A percentile compares a stretch with the other conserved stretches of the same genome.
Conservation (phyloP, 2,797 vertebrate species). For the Botia almorhae region DNA sequence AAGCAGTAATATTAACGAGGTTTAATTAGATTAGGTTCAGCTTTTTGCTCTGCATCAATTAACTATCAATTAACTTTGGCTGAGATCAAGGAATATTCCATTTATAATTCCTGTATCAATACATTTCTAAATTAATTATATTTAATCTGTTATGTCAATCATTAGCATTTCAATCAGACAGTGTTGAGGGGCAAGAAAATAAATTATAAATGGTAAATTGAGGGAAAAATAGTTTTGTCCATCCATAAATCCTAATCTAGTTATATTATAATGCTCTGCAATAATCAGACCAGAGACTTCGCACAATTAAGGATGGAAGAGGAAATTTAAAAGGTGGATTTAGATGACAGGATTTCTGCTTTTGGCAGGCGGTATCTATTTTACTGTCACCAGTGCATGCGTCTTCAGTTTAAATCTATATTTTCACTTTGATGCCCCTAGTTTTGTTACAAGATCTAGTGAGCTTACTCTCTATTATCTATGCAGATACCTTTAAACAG, state of each 20-base stretch:
- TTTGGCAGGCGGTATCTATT: neutral
- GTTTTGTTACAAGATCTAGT: neutral
- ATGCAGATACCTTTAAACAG: neutral
- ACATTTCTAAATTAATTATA: conserved; percentile 61
- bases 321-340: neutral
- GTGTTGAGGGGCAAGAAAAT: conserved; percentile 43
- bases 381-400: neutral
- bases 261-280: neutral
- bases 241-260: conserved; percentile 20
- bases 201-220: conserved; percentile 51
- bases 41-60: conserved; percentile 60
- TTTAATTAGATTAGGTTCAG: conserved; percentile 58
- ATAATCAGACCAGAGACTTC: neutral
- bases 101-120: conserved; percentile 54
- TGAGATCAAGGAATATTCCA: conserved; percentile 54
- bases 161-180: conserved; percentile 60
- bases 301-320: neutral
- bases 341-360: neutral
- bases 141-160: conserved; percentile 54
- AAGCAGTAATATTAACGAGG: conserved; percentile 57
- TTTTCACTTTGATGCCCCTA: neutral
- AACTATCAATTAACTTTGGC: conserved; percentile 58
- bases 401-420: neutral
- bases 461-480: neutral
- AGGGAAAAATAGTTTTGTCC: conserved; percentile 15